Evolutionary conservation across 1,140 invertebrate species (phyloP).

Genomic region (Drosophila lini): DNA sequence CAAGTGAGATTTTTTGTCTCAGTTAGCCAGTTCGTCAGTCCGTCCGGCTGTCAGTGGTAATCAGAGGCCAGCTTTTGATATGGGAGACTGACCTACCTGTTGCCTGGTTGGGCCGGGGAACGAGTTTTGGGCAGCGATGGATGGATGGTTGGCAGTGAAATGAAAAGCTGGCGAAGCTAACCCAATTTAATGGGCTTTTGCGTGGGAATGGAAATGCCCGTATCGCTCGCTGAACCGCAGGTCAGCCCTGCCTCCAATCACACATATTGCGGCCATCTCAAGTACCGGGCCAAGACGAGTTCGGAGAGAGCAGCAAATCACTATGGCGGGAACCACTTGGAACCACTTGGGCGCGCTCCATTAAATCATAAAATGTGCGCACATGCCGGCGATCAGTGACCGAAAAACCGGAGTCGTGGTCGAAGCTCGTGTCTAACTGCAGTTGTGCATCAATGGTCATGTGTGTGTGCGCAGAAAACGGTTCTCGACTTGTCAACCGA

Average conservation of each 20-base stretch:
- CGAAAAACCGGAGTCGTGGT: conserved; percentile 46
- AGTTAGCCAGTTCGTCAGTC: conserved; percentile 19
- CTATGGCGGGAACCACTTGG: conserved; percentile 50
- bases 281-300: conserved; percentile 15
- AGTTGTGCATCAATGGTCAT: conserved; percentile 77
- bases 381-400: conserved; percentile 53
- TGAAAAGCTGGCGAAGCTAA: conserved; percentile 49
- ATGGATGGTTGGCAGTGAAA: conserved; percentile 37
- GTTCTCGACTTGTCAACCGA: conserved; percentile 60
- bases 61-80: conserved; percentile 48
- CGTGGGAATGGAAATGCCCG: conserved; percentile 56
- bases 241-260: conserved; percentile 60
- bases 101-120: conserved; percentile 18
- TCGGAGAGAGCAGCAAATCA: conserved; percentile 48
- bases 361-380: conserved; percentile 66
- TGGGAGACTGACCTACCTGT: conserved; percentile 62
- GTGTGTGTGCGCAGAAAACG: conserved; percentile 51
- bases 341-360: conserved; percentile 67
- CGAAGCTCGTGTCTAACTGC: conserved; percentile 64
- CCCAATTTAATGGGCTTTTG: conserved; percentile 67
- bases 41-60: conserved; percentile 26
- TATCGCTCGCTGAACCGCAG: conserved; percentile 32
- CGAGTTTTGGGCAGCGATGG: conserved; percentile 39
- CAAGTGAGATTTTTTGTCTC: conserved; percentile 21
- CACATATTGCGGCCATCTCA: conserved; percentile 28